Evolutionary conservation across 2,797 vertebrate genomes (phyloP).

Genomic region (Intellagama lesueurii): DNA sequence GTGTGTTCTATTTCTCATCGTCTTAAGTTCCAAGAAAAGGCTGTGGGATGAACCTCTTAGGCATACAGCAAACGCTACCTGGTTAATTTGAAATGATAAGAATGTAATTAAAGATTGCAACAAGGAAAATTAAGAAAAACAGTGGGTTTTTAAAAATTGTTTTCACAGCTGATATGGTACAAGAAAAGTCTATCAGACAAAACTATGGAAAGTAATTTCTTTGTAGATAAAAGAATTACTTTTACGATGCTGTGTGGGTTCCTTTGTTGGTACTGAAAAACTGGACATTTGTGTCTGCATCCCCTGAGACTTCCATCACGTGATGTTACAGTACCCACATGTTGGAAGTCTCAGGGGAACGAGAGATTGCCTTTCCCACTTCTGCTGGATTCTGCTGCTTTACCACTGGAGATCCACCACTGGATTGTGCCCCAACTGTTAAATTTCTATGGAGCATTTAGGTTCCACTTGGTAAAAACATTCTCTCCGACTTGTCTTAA

Average conservation of each 20-base stretch:
- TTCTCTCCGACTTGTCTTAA: no score
- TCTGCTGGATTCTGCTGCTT: no score
- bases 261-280: background rate
- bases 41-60: background rate
- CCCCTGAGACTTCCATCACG: background rate
- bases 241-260: background rate
- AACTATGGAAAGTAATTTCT: background rate
- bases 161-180: background rate
- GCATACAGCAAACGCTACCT: background rate
- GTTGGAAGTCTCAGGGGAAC: background rate
- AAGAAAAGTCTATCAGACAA: background rate
- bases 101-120: slow-evolving; percentile 13
- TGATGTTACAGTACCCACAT: background rate
- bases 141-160: background rate
- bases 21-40: background rate
- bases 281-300: background rate
- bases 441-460: background rate
- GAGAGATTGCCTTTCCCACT: background rate
- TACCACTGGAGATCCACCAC: no score
- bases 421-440: background rate
- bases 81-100: slow-evolving; percentile 22
- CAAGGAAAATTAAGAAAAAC: slow-evolving; percentile 5
- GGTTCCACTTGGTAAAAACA: background rate
- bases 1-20: background rate
- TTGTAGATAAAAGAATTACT: background rate